A percentile compares a stretch with the other conserved stretches of the same genome.
phyloP scores from a whole-genome alignment of 2,113 vertebrate genomes.

The Crypturellus undulatus region DNA sequence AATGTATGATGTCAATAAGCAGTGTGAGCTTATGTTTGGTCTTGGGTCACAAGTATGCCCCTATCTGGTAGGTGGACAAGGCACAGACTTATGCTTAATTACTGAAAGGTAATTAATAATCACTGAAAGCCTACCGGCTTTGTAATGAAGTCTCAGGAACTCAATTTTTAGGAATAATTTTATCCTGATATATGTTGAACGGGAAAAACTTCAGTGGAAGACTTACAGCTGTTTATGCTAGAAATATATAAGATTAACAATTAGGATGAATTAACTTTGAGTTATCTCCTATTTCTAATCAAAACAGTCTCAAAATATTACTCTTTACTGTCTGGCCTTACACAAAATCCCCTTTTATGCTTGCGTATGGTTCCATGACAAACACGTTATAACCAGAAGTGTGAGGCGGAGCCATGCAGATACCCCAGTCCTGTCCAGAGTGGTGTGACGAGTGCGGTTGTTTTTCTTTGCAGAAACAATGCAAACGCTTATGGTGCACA shows the following conservation, averaged over 20 bases:
- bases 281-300: background rate
- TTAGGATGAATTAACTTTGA: background rate
- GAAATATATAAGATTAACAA: background rate
- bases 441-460: background rate
- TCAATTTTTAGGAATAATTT: background rate
- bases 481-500: slow-evolving; percentile 95
- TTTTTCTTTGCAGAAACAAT: slow-evolving; percentile 86
- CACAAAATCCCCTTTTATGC: background rate
- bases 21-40: slow-evolving; percentile 96
- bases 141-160: background rate
- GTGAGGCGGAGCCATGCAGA: background rate
- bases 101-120: background rate
- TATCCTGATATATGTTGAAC: background rate
- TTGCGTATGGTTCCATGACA: background rate
- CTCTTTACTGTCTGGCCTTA: background rate
- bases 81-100: background rate
- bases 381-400: background rate
- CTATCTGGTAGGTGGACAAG: slow-evolving; percentile 86
- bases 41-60: slow-evolving; percentile 94
- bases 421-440: background rate
- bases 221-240: background rate
- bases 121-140: background rate
- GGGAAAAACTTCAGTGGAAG: background rate
- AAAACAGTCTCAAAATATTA: background rate
- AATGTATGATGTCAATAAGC: slow-evolving; percentile 91